Conservation (phyloP, 2,888 invertebrate genomes). For the Calephelis perditalis region DNA sequence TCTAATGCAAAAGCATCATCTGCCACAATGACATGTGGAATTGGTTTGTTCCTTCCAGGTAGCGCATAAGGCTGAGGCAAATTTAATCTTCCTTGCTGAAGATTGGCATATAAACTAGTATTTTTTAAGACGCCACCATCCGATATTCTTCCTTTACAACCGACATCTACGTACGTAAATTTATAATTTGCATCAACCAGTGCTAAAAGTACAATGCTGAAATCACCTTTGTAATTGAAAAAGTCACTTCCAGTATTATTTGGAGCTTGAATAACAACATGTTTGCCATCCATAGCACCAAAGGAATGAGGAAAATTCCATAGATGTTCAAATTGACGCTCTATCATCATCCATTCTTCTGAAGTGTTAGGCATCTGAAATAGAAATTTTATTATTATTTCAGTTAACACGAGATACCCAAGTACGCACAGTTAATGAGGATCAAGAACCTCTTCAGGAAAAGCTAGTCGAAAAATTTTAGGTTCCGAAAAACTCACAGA, state of each 20-base stretch:
- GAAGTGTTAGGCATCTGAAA: conserved; percentile 24
- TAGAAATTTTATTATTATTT: conserved; percentile 25
- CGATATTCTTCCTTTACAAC: conserved; percentile 28
- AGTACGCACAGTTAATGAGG: conserved; percentile 27
- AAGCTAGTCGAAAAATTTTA: conserved; percentile 30
- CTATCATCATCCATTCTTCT: conserved; percentile 27
- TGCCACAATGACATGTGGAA: conserved; percentile 24
- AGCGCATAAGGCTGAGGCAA: conserved; percentile 24
- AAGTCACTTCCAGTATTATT: conserved; percentile 23
- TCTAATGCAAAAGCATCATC: conserved; percentile 30
- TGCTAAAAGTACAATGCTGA: conserved; percentile 28
- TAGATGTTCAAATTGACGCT: conserved; percentile 28
- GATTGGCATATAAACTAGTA: conserved; percentile 28
- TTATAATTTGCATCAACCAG: conserved; percentile 31
- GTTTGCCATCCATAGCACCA: conserved; percentile 28
- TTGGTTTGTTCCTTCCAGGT: conserved; percentile 25
- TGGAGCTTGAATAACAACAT: conserved; percentile 27
- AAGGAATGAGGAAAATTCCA: conserved; percentile 28
- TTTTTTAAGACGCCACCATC: conserved; percentile 31
- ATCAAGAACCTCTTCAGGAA: conserved; percentile 27
- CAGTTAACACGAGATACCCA: conserved; percentile 26
- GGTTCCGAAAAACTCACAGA: conserved; percentile 31
- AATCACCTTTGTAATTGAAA: conserved; percentile 28
- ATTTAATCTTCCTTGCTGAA: conserved; percentile 24
- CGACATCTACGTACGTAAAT: conserved; percentile 28